phyloP scores from a whole-genome alignment of 1,140 invertebrate species.

The Stenopsyche tienmushanensis region DNA sequence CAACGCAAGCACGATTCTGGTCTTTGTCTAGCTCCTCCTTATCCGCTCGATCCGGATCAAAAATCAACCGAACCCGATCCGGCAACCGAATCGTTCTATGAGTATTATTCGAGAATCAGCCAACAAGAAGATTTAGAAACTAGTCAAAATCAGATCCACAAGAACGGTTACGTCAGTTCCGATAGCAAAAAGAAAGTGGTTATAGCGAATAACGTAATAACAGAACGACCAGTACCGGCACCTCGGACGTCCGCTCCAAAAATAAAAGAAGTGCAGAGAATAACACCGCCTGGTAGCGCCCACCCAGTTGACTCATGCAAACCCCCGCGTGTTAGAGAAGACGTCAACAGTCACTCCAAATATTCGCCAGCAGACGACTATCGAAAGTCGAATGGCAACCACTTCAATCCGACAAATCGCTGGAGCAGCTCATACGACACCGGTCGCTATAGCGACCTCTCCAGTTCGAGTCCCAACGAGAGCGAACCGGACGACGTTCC shows the following conservation, averaged over 20 bases:
- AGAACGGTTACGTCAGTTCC: conserved; percentile 4
- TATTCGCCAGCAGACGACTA: conserved; percentile 33
- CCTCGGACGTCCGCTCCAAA: conserved; percentile 24
- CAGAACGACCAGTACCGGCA: conserved; percentile 31
- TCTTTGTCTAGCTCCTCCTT: conserved; percentile 48
- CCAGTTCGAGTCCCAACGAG: conserved; percentile 12
- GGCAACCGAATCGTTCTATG: conserved; percentile 54
- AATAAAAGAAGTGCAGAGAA: conserved; percentile 5
- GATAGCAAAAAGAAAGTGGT: conserved; percentile 18
- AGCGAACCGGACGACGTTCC: conserved; percentile 12
- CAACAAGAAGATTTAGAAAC: conserved; percentile 50
- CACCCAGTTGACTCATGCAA: conserved; percentile 12
- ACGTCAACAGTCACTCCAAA: neutral
- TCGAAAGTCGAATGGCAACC: conserved; percentile 31
- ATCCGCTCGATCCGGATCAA: conserved; percentile 43
- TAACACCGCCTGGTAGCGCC: conserved; percentile 18
- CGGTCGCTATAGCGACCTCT: conserved; percentile 1
- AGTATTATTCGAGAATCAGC: conserved; percentile 56
- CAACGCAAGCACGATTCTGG: conserved; percentile 52
- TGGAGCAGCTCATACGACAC: conserved; percentile 15
- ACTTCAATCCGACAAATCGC: neutral
- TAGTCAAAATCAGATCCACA: neutral
- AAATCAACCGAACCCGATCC: conserved; percentile 51
- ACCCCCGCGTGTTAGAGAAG: neutral
- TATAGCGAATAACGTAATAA: neutral